These are phyloP conservation scores for Rhinoderma darwinii DNA, from an alignment of 2,113 vertebrate species.

Conservation along the genomic window DNA sequence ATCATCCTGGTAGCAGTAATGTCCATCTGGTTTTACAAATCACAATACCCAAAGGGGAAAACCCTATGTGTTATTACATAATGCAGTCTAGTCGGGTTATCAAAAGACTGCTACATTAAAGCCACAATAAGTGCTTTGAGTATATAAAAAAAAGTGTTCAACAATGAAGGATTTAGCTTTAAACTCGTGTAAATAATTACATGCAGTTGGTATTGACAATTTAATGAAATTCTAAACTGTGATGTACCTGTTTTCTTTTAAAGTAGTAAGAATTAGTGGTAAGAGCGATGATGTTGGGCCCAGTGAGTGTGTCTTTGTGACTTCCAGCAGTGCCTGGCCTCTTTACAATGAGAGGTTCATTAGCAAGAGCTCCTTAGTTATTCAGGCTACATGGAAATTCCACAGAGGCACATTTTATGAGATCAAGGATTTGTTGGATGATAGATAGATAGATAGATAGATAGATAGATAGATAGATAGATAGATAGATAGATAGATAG, in stretches of 20 bases:
- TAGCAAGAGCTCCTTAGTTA: fast-evolving
- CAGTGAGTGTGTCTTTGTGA: constrained; percentile 2
- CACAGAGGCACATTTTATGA: not conserved
- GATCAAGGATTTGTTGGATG: not conserved
- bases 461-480: no score
- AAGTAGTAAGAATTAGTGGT: constrained; percentile 8
- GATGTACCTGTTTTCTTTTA: constrained; percentile 30
- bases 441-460: no score
- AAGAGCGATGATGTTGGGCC: not conserved
- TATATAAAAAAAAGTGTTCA: not conserved
- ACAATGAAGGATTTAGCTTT: not conserved
- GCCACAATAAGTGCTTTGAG: not conserved
- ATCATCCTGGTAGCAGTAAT: not conserved
- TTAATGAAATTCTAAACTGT: constrained; percentile 32
- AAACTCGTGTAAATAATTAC: not conserved
- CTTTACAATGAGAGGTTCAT: not conserved
- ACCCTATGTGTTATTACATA: not conserved
- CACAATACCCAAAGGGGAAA: not conserved
- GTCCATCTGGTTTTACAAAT: not conserved
- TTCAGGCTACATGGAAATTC: fast-evolving
- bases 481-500: no score
- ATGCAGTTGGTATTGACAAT: constrained; percentile 8
- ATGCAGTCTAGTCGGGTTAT: not conserved
- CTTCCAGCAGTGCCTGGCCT: not conserved
- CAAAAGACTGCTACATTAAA: not conserved